Base-by-base conservation (phyloP, 2,113 vertebrate genomes). In the Climacteris rufus region DNA sequence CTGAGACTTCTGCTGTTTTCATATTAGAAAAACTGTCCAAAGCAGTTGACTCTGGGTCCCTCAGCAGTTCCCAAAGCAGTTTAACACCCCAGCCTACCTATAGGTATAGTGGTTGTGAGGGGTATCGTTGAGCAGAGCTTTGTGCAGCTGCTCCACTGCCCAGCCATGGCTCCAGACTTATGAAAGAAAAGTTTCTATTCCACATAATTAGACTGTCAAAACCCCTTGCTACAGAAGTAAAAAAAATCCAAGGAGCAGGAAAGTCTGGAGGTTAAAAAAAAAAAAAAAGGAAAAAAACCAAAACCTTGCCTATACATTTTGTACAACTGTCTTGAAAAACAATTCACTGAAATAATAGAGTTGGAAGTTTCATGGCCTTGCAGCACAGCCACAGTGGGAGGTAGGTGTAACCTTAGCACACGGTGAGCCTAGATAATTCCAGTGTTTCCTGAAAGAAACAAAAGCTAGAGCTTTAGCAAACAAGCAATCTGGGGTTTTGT, bases 391-490 rank as follows among this genome's bases (percentile, higher is more conserved):
- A 52, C 89, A 68, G 91, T 83, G 56, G 91, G 94, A 90, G 83
- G 64, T 89, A 78, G 83, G 64, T 75, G 86, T 92, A 89, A 92
- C 93, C 72, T 70, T 71, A 87, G 66, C 49, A 75, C 63, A 54
- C 30, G 39, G 9, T 13, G 39, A 87, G 77, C 76, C 39, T 52
- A 53, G 72, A 74, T 93, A 92, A 89, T 90, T 94, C 59, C 52
- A 75, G 68, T 59, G 71, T 91, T 94, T 92, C 94, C 93, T 93
- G 86, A 63, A 92, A 79, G 89, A 87, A 83, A 94, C 83, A 88
- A 83, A 90, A 93, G 79, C 71, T 54, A 39, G 52, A 87, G 64
- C 76, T 78, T 86, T 81, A 74, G 53, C 76, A 87, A 83, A 71
- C 16, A 40, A 90, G 37, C 44, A 68, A 28, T 40, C 53, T 85